A percentile compares a stretch with the other conserved stretches of the same genome.
Conservation (phyloP, 2,113 vertebrate genomes). For the Balaenoptera acutorostrata region DNA sequence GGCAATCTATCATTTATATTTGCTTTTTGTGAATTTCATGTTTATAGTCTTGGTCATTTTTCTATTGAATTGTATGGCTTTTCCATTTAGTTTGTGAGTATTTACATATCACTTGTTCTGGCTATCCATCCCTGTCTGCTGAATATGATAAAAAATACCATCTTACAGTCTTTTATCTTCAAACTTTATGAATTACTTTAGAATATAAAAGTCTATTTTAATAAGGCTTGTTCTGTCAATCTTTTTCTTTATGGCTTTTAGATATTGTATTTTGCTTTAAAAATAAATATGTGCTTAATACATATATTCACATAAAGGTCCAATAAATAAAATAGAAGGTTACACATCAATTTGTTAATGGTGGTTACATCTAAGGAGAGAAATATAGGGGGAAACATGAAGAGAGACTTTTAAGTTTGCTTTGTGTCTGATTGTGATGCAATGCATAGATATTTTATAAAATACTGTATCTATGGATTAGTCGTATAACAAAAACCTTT, state of each 20-base stretch:
- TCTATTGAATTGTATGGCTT: not conserved
- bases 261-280: not conserved
- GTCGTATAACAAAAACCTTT: not conserved
- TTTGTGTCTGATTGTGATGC: not conserved
- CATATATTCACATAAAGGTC: not conserved
- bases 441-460: not conserved
- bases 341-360: not conserved
- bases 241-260: not conserved
- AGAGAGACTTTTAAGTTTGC: not conserved
- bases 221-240: not conserved
- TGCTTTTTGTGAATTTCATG: not conserved
- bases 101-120: not conserved
- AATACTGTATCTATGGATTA: not conserved
- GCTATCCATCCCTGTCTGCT: not conserved
- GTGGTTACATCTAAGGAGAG: not conserved
- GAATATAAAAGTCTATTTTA: not conserved
- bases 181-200: not conserved
- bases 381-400: not conserved
- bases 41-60: not conserved
- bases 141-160: not conserved
- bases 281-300: not conserved
- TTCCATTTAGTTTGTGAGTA: not conserved
- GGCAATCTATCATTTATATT: not conserved
- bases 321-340: not conserved
- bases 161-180: not conserved